Percentiles rank a stretch among this genome's conserved stretches.
phyloP scores from a whole-genome alignment of 2,113 vertebrate species.

The Cyprinodon brontotheroides region DNA sequence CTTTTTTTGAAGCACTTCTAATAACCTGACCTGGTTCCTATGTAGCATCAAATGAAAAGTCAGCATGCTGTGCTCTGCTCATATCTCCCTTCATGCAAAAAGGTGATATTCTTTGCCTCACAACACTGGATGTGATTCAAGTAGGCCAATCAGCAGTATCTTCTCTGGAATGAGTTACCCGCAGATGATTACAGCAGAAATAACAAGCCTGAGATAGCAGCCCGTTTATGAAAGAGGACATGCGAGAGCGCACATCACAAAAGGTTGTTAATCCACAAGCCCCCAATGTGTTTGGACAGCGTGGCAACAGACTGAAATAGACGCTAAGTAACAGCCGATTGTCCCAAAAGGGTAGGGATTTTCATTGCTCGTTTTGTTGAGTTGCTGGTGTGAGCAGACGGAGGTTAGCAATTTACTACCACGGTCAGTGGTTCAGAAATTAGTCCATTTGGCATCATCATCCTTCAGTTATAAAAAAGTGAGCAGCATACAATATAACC shows the following conservation, averaged over 20 bases:
- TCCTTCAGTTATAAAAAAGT: not conserved
- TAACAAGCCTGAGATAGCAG: constrained; percentile 29
- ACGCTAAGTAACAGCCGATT: not conserved
- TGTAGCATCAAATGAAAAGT: not conserved
- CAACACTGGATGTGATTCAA: constrained; percentile 67
- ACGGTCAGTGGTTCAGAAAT: not conserved
- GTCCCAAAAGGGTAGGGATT: constrained; percentile 10
- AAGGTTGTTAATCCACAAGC: constrained; percentile 26
- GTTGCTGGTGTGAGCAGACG: not conserved
- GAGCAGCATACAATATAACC: not conserved
- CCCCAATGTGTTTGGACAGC: constrained; percentile 9
- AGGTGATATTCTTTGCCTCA: constrained; percentile 53
- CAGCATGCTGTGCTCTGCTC: constrained; percentile 18
- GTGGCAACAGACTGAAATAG: constrained; percentile 2
- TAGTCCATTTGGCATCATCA: not conserved
- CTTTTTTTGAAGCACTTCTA: not conserved
- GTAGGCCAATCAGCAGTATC: constrained; percentile 67
- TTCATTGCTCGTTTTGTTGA: constrained; percentile 8
- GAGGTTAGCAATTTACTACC: not conserved
- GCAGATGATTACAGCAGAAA: constrained; percentile 47
- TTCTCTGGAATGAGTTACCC: constrained; percentile 50
- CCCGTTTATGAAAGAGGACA: constrained; percentile 30
- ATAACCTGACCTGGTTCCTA: not conserved
- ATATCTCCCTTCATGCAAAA: constrained; percentile 52
- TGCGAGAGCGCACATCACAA: constrained; percentile 16